A percentile compares a stretch with the other conserved stretches of the same genome.
These are phyloP conservation scores for Pheosia gnoma DNA, from an alignment of 2,888 invertebrate genomes.

Conservation along the genomic window DNA sequence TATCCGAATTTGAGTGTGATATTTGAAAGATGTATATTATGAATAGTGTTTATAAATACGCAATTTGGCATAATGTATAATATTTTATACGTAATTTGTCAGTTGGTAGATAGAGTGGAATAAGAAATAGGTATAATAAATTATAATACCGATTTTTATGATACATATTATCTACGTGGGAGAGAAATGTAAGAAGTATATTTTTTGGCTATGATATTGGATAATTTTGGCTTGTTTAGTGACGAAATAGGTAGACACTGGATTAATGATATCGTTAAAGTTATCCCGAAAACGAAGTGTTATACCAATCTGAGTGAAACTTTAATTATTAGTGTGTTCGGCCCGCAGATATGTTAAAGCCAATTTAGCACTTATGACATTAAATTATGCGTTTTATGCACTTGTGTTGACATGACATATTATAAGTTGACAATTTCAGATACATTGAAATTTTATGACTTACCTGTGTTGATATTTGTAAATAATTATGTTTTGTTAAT, in stretches of 20 bases:
- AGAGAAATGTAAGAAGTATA: not conserved
- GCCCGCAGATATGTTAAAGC: not conserved
- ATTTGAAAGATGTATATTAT: conserved; percentile 53
- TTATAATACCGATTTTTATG: not conserved
- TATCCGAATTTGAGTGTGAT: conserved; percentile 87
- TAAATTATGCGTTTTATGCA: conserved; percentile 2
- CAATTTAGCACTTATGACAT: conserved; percentile 1
- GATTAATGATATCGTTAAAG: not conserved
- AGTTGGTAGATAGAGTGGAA: not conserved
- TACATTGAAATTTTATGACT: conserved; percentile 42
- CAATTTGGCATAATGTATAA: not conserved
- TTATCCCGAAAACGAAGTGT: not conserved
- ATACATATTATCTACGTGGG: not conserved
- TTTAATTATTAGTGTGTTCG: not conserved
- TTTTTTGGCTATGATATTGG: conserved; percentile 10
- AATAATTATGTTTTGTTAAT: conserved; percentile 58
- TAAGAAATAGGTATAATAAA: not conserved
- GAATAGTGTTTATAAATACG: not conserved
- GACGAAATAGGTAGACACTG: not conserved
- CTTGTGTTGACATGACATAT: conserved; percentile 12
- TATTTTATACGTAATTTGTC: not conserved
- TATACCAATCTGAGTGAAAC: not conserved
- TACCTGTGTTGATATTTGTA: conserved; percentile 59
- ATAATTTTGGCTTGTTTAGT: conserved; percentile 3
- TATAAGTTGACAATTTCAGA: conserved; percentile 54